These are phyloP conservation scores for Metacarcinus magister DNA, from an alignment of 2,888 invertebrate species.

Conservation along the genomic window DNA sequence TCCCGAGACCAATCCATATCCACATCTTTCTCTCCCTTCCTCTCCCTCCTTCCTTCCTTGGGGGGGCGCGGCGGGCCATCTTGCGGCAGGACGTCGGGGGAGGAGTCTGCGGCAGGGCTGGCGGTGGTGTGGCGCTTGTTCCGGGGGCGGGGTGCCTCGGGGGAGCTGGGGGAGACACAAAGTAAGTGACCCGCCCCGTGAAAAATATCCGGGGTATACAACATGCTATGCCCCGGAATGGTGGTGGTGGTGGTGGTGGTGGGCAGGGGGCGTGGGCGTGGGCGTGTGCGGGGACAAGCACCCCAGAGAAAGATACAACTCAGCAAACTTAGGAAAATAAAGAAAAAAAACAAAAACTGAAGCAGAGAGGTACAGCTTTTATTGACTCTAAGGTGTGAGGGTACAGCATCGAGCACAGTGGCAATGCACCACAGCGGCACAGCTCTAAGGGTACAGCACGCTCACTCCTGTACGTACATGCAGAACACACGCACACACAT, in stretches of 20 bases:
- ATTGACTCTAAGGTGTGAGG: not conserved
- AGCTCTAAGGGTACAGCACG: not conserved
- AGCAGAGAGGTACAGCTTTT: conserved; percentile 51
- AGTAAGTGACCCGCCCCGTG: not conserved
- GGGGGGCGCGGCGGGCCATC: not conserved
- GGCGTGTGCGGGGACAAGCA: not conserved
- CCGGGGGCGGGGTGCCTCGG: not conserved
- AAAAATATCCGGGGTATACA: not conserved
- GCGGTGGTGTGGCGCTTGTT: conserved; percentile 28
- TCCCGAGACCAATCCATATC: not conserved
- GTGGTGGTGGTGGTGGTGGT: conserved; percentile 53
- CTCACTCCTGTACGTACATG: too few relatives aligned
- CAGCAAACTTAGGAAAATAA: not conserved
- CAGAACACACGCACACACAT: too few relatives aligned
- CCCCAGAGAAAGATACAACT: not conserved
- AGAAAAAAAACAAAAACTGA: conserved; percentile 56
- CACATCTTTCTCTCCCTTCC: not conserved
- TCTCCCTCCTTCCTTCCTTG: not conserved
- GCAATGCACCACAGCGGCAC: not conserved
- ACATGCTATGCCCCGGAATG: not conserved
- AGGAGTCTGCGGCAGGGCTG: conserved; percentile 14
- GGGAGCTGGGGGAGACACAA: conserved; percentile 36
- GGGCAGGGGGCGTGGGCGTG: not conserved
- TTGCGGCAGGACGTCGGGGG: not conserved
- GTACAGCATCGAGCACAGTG: not conserved